These are phyloP conservation scores for Odontocerum albicorne DNA, from an alignment of 2,888 invertebrate genomes.

Conservation along the genomic window DNA sequence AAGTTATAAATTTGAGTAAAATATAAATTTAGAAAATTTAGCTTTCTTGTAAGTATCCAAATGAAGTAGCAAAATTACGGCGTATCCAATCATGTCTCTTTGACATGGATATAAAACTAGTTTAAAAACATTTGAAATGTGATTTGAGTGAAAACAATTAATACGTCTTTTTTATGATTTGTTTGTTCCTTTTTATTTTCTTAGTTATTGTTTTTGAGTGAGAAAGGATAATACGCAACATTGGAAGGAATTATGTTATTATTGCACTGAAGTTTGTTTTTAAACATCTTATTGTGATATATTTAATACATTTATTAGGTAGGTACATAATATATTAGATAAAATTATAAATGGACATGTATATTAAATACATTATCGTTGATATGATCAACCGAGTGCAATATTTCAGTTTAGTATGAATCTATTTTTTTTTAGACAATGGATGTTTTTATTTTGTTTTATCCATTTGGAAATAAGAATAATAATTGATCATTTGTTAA, in stretches of 20 bases:
- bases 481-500: background rate
- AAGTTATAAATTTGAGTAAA: slow-evolving; percentile 25
- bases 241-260: background rate
- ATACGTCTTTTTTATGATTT: slow-evolving; percentile 8
- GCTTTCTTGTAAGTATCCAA: slow-evolving; percentile 33
- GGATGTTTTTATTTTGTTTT: background rate
- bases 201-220: background rate
- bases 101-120: slow-evolving; percentile 3
- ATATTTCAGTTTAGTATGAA: slow-evolving; percentile 10
- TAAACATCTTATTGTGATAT: slow-evolving; percentile 21
- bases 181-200: slow-evolving; percentile 17
- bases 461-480: background rate
- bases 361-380: slow-evolving; percentile 13
- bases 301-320: slow-evolving; percentile 20
- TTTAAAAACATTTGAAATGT: slow-evolving; percentile 17
- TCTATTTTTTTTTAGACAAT: slow-evolving; percentile 1
- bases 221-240: slow-evolving; percentile 4
- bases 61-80: slow-evolving; percentile 28
- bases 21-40: slow-evolving; percentile 28
- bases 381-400: slow-evolving; percentile 33
- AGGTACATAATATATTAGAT: slow-evolving; percentile 15
- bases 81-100: slow-evolving; percentile 1
- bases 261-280: slow-evolving; percentile 18
- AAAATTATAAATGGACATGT: slow-evolving; percentile 7
- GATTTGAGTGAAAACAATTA: slow-evolving; percentile 10